Base-by-base conservation (phyloP, 2,888 invertebrate species). In the Melanargia galathea region DNA sequence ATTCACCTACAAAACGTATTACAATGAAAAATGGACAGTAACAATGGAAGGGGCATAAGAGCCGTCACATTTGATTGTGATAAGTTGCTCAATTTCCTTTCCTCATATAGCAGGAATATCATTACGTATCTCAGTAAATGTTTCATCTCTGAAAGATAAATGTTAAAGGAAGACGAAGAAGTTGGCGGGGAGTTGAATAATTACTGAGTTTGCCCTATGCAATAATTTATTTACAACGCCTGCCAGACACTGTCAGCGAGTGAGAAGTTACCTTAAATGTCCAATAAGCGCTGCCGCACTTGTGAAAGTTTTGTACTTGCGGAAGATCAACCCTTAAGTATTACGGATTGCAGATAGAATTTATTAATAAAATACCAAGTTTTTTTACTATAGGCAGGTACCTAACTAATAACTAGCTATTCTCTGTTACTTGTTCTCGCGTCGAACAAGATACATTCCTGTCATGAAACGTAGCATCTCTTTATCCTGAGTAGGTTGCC, bases 1-100 rank as follows among this genome's bases (percentile, higher is more conserved):
- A 63, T 67, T 51, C 65, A 40, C 46, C 35, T 49, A 33, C 33
- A 38, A 59, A 61, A 52, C 35, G 7, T 55, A 55, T 55, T 60
- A 30, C 40, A 16, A 49, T 60, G 65, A 69, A 68, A 66, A 68
- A 66, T 68, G 62, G 60, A 46, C 24, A 46, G 48, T 64, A 73
- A 73, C 68, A 65, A 63, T 62, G 51, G 67, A 58, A 67, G 30
- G 61, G 66, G 61, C 71, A 71, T 67, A 64, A 62, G 56, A 68
- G 58, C 69, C 66, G 68, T 70, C 70, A 62, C 64, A 54, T 60
- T 62, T 65, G 67, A 69, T 70, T 69, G 70, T 65, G 65, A 69
- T 70, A 70, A 69, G 67, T 70, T 65, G 63, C 62, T 60, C 65
- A 62, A 70, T 71, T 70, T 66, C 54, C 62, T 63, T 57, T 64